Evolutionary conservation across 2,888 invertebrate genomes (phyloP), one percentile per base, ranked within the genome.

Genomic region (Tethea ocularis): DNA sequence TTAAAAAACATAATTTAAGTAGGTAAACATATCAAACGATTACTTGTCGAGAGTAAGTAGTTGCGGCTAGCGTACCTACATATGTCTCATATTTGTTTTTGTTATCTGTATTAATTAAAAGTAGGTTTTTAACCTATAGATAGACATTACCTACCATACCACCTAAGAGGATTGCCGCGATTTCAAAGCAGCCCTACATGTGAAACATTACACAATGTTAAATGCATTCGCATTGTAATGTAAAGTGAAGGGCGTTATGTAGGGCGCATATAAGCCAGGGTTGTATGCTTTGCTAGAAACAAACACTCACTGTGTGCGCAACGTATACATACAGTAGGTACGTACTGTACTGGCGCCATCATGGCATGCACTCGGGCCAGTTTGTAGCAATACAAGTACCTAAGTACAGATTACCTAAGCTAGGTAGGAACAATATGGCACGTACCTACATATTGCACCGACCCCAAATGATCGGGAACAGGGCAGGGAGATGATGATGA

Each of bases 231-330:
- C 72, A 71, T 74, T 74, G 74, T 72, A 67, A 69, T 74, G 74
- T 72, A 66, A 69, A 74, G 74, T 71, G 74, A 77, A 77, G 78
- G 77, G 78, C 69, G 71, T 70, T 69, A 79, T 78, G 74, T 80
- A 75, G 80, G 76, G 71, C 77, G 70, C 69, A 66, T 68, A 66
- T 74, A 69, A 69, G 68, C 66, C 54, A 61, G 68, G 64, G 65
- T 62, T 67, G 5, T 13, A 13, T 33, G 29, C 11, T 36, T 13
- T 36, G 2, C 36, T 36, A 36, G 4, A 1, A 36, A 36, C 36
- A 15, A 36, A 36, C 36, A 36, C 36, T 15, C 15, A 4, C 15
- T 15, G 4, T 13, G 1, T 36, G 13, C 36, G 13, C 15, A 15
- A 3, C 3, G 2, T 15, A 15, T 15, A 36, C 13, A 15, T 15